Evolutionary conservation across 2,797 vertebrate species (phyloP).

Genomic region (Zenarchopterus dispar): DNA sequence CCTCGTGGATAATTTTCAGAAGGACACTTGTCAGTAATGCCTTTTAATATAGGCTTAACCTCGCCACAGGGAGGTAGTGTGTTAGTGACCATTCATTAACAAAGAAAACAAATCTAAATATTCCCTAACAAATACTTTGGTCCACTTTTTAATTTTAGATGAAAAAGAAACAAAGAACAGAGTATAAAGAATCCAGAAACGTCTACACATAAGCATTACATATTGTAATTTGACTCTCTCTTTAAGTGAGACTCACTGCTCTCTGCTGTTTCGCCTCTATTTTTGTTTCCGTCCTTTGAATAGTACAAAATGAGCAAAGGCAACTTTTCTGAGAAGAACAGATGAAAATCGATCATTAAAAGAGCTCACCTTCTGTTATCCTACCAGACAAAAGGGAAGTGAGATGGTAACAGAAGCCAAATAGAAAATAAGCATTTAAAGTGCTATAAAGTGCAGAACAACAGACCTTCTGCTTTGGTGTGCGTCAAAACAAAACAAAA

Average conservation of each 20-base stretch:
- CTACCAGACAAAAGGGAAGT: conserved; percentile 19
- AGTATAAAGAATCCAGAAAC: not conserved
- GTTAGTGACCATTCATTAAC: not conserved
- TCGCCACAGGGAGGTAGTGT: conserved; percentile 10
- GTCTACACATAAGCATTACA: not conserved
- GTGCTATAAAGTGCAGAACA: too few species aligned
- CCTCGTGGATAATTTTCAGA: conserved; percentile 37
- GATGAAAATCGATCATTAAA: conserved; percentile 62
- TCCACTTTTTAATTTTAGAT: not conserved
- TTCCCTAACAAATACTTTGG: not conserved
- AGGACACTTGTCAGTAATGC: conserved; percentile 9
- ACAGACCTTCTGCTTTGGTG: too few species aligned
- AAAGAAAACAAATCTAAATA: not conserved
- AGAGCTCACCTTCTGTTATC: conserved; percentile 61
- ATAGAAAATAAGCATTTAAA: conserved; percentile 6
- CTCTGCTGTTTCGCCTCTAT: conserved; percentile 12
- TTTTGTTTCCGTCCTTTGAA: conserved; percentile 42
- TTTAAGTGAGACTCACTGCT: conserved; percentile 1
- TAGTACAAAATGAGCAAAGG: conserved; percentile 45
- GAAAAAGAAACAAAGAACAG: not conserved
- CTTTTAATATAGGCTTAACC: conserved; percentile 47
- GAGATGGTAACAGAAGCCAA: not conserved
- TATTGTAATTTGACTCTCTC: not conserved
- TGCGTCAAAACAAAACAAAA: too few species aligned
- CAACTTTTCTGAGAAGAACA: conserved; percentile 40